Evolutionary conservation across 2,797 vertebrate species (phyloP), one percentile per base, ranked within the genome.

Genomic region (Crocidura indochinensis): DNA sequence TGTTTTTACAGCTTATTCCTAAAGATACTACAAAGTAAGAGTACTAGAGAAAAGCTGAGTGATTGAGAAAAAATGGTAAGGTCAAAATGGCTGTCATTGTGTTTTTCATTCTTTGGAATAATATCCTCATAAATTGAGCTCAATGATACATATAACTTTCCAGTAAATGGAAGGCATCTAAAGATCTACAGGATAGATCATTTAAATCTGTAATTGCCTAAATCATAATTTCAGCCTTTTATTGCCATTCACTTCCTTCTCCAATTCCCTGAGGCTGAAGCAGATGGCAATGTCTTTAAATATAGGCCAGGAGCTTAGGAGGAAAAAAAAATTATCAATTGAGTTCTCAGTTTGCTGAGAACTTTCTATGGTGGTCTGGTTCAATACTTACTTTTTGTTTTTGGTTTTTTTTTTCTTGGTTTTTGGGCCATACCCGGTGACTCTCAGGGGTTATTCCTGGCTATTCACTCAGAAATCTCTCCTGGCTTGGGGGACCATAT

Each of bases 101-200:
- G 2, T 46, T 82, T 86, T 82, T 24, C 51, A 31, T 94, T 94
- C 44, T 14, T 27, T 29, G 72, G 86, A 89, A 46, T 14, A 72
- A 68, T 26, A 3, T 29, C 1, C n/a, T 79, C 80, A 47, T 27
- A 49, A 86, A 91, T 8, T 2, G 26, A 79, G 3, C 2, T 64
- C 80, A 46, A 65, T 24, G 9, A 77, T 47, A 72, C 5, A 51
- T 29, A 83, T 78, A 6, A 60, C 49, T 86, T 95, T 77, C 29
- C 51, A 44, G 49, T 77, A 56, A 53, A 60, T 67, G 60, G 56
- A n/a, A 90, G 47, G 68, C 24, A 82, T 82, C 79, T 44, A 82
- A 67, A 83, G 81, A 44, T 14, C 14, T 76, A 12, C 64, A 49
- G 44, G 7, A 9, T n/a, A 62, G 78, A 75, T 87, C 29, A 79